Percentiles rank a stretch among this genome's conserved stretches.
Conservation (phyloP, 2,113 vertebrate species). For the Motacilla alba region DNA sequence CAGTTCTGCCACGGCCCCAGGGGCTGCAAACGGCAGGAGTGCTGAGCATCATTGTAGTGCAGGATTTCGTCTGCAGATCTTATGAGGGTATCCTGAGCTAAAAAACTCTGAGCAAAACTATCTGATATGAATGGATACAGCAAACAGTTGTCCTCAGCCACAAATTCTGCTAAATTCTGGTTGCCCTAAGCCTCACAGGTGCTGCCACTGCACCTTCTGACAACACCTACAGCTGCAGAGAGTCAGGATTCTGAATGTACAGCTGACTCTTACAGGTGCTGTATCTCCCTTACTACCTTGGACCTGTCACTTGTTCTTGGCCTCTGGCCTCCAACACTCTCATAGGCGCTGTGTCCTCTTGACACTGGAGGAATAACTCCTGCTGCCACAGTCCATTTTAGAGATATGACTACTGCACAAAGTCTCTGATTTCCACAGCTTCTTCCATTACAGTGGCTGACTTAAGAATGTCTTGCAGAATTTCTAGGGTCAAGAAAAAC, state of each 20-base stretch:
- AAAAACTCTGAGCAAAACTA: background rate
- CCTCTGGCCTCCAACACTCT: background rate
- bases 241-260: background rate
- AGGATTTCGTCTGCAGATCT: background rate
- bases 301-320: background rate
- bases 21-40: background rate
- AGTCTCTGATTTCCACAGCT: background rate
- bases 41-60: background rate
- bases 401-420: background rate
- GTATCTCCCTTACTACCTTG: background rate
- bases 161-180: background rate
- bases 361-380: background rate
- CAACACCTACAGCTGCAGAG: background rate
- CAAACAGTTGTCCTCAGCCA: background rate
- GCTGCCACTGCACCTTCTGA: background rate
- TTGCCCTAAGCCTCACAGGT: background rate
- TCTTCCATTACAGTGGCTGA: background rate
- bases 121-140: background rate
- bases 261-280: background rate
- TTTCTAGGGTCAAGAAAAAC: background rate
- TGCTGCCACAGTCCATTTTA: background rate
- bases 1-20: background rate
- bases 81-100: background rate
- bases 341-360: rapidly evolving
- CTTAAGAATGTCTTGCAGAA: background rate